Conservation (phyloP, 2,888 invertebrate species). For the Phortica okadai region DNA sequence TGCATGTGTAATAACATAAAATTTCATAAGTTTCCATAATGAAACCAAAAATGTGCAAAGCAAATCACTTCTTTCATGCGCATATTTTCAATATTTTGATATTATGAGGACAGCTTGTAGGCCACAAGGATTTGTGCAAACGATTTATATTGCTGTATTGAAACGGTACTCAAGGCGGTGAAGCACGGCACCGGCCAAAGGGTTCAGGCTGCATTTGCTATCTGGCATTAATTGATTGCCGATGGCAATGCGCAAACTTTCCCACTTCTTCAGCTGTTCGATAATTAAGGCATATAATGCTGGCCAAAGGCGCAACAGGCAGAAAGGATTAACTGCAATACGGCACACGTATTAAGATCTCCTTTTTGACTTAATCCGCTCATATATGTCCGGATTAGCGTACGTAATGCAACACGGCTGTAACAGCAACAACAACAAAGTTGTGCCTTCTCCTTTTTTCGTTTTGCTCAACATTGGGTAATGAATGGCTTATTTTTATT, state of each 20-base stretch:
- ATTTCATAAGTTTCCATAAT: slow-evolving; percentile 24
- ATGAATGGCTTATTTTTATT: slow-evolving; percentile 59
- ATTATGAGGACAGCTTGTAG: neutral
- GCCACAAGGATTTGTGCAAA: no score
- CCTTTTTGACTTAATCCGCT: slow-evolving; percentile 52
- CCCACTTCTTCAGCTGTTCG: no score
- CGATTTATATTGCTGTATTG: no score
- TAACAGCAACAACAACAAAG: slow-evolving; percentile 25
- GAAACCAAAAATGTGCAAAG: slow-evolving; percentile 18
- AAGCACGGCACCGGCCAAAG: no score
- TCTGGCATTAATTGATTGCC: no score
- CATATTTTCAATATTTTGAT: neutral
- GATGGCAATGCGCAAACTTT: no score
- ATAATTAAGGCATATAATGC: no score
- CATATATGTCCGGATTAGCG: slow-evolving; percentile 58
- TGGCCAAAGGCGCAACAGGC: no score
- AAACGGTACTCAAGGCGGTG: no score
- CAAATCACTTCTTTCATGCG: slow-evolving; percentile 19
- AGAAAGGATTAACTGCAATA: no score
- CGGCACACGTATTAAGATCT: no score
- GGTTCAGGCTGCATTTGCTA: no score
- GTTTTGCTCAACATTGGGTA: slow-evolving; percentile 49
- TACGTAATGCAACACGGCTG: slow-evolving; percentile 32
- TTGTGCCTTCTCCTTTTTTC: neutral
- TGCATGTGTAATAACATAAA: neutral